Conservation (phyloP, 2,113 vertebrate genomes). For the Elaphurus davidianus region DNA sequence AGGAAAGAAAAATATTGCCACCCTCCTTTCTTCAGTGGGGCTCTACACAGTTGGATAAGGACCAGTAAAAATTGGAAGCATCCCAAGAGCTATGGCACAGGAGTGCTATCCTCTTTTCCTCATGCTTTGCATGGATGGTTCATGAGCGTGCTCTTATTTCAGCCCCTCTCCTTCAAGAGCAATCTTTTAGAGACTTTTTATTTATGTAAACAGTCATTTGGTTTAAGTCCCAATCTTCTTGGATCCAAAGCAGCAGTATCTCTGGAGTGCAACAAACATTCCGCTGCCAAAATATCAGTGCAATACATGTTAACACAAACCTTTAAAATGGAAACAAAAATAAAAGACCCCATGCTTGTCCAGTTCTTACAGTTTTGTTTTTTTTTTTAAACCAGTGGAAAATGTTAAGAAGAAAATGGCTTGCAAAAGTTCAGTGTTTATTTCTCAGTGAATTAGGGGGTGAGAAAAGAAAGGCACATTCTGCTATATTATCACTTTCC, state of each 20-base stretch:
- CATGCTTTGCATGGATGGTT: not conserved
- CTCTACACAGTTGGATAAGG: not conserved
- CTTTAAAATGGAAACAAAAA: conserved; percentile 8
- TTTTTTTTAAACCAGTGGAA: not conserved
- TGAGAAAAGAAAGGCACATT: not conserved
- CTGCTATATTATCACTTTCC: conserved; percentile 28
- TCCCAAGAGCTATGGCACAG: not conserved
- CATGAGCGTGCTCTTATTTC: not conserved
- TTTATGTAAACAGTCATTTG: not conserved
- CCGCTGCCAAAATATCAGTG: not conserved
- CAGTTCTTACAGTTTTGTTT: not conserved
- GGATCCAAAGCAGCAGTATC: conserved; percentile 1
- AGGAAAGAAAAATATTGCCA: not conserved
- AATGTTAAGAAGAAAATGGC: not conserved
- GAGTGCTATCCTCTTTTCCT: not conserved
- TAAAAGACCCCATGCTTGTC: not conserved
- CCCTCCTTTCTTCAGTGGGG: not conserved
- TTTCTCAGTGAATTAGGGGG: not conserved
- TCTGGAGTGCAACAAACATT: not conserved
- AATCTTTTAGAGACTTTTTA: not conserved
- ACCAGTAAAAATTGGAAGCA: not conserved
- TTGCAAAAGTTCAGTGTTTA: not conserved
- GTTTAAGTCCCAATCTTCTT: not conserved
- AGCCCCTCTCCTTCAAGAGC: not conserved
- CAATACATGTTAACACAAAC: not conserved